Evolutionary conservation across 2,888 invertebrate genomes (phyloP).

Genomic region (Blastobasis lacticolella): DNA sequence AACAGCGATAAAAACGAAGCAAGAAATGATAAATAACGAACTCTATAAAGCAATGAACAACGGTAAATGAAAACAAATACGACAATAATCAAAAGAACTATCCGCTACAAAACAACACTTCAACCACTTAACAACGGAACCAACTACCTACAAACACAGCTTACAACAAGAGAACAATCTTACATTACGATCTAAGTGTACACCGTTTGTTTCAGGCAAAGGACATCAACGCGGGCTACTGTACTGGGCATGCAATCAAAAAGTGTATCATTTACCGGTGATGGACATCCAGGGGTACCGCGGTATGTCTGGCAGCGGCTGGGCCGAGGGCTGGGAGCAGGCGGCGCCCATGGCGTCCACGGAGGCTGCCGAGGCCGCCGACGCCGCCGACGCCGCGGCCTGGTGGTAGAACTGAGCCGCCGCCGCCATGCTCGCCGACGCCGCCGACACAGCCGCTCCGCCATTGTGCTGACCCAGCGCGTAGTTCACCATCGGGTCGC

Average conservation of each 20-base stretch:
- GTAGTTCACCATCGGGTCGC: slow-evolving; percentile 87
- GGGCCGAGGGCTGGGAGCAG: slow-evolving; percentile 87
- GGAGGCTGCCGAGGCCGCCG: slow-evolving; percentile 82
- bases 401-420: slow-evolving; percentile 94
- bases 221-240: slow-evolving; percentile 18
- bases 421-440: slow-evolving; percentile 79
- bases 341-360: slow-evolving; percentile 89
- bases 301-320: slow-evolving; percentile 93
- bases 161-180: too few species aligned
- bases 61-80: too few species aligned
- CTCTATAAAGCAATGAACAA: too few species aligned
- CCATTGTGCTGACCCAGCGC: slow-evolving; percentile 85
- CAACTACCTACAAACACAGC: too few species aligned
- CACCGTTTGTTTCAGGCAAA: slow-evolving; percentile 18
- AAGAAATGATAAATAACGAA: too few species aligned
- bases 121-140: too few species aligned
- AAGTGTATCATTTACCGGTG: slow-evolving; percentile 84
- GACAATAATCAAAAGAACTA: too few species aligned
- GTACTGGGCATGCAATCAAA: slow-evolving; percentile 42
- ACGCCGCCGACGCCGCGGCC: slow-evolving; percentile 82
- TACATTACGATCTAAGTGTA: too few species aligned
- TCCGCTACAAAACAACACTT: too few species aligned
- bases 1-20: too few species aligned
- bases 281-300: slow-evolving; percentile 98
- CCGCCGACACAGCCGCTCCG: slow-evolving; percentile 79